These are phyloP conservation scores for Sander vitreus DNA, from an alignment of 2,113 vertebrate genomes.

Conservation along the genomic window DNA sequence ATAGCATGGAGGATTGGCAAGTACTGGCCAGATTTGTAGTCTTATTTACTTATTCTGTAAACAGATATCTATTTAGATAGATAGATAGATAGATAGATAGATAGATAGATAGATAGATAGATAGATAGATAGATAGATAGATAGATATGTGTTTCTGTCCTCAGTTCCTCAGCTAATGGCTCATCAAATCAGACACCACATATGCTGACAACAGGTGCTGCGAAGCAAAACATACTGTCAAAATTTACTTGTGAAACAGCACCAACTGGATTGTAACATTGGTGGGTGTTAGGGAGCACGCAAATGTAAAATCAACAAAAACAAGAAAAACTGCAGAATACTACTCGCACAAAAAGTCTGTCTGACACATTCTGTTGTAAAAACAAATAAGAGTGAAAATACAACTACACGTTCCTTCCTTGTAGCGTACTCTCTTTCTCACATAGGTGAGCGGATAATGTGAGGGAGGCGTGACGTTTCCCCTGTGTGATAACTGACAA, in stretches of 20 bases:
- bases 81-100: neutral
- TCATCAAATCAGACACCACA: conserved; percentile 33
- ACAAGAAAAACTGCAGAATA: conserved; percentile 13
- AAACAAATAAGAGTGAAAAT: neutral
- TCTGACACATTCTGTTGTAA: neutral
- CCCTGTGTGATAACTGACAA: conserved; percentile 47
- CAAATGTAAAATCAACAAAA: conserved; percentile 17
- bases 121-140: neutral
- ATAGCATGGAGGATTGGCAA: neutral
- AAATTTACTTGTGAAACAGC: conserved; percentile 61
- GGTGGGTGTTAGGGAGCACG: conserved; percentile 37
- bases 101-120: neutral
- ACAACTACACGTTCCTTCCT: neutral
- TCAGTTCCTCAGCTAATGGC: conserved; percentile 17
- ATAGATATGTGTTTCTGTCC: neutral
- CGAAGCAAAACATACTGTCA: conserved; percentile 45
- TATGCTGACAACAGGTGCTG: conserved; percentile 52
- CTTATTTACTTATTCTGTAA: neutral
- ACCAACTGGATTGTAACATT: conserved; percentile 39
- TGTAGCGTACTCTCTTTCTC: neutral
- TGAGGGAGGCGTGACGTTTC: conserved; percentile 43
- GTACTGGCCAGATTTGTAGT: neutral
- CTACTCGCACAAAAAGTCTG: conserved; percentile 6
- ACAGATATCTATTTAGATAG: neutral
- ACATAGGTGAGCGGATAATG: conserved; percentile 39